These are phyloP conservation scores for Varanus salvator DNA, from an alignment of 2,113 vertebrate genomes.

Conservation along the genomic window DNA sequence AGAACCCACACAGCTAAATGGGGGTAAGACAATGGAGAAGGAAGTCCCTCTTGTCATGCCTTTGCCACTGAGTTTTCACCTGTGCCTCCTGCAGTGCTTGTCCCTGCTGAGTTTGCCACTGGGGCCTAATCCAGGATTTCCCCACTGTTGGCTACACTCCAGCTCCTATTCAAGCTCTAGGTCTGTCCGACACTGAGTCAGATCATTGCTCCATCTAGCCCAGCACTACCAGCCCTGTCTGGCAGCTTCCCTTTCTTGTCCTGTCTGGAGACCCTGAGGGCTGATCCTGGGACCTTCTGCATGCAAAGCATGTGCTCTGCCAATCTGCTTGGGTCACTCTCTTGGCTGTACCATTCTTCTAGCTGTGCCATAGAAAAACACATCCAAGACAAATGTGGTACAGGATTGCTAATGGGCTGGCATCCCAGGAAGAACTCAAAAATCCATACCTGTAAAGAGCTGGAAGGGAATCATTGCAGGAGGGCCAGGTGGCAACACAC, in stretches of 20 bases:
- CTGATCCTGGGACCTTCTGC: background rate
- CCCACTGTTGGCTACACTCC: background rate
- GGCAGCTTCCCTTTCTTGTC: background rate
- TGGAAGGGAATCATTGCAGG: background rate
- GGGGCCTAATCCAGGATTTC: background rate
- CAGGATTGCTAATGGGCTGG: too few relatives aligned
- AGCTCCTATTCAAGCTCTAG: background rate
- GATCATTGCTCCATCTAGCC: background rate
- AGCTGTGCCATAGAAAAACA: too few relatives aligned
- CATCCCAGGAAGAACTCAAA: too few relatives aligned
- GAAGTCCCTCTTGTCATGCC: background rate
- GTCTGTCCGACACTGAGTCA: too few relatives aligned
- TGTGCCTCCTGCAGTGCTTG: background rate
- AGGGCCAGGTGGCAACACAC: background rate
- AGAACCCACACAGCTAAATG: too few relatives aligned
- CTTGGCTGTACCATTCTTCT: background rate
- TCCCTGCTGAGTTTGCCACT: background rate
- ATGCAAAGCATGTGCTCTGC: background rate
- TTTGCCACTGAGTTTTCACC: background rate
- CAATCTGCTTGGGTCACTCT: background rate
- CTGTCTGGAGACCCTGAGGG: background rate
- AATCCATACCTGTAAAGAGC: too few relatives aligned
- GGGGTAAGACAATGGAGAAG: background rate
- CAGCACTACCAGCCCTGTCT: background rate
- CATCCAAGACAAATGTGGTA: too few relatives aligned